Base-by-base conservation (phyloP, 2,888 invertebrate genomes). In the Microdon myrmicae region DNA sequence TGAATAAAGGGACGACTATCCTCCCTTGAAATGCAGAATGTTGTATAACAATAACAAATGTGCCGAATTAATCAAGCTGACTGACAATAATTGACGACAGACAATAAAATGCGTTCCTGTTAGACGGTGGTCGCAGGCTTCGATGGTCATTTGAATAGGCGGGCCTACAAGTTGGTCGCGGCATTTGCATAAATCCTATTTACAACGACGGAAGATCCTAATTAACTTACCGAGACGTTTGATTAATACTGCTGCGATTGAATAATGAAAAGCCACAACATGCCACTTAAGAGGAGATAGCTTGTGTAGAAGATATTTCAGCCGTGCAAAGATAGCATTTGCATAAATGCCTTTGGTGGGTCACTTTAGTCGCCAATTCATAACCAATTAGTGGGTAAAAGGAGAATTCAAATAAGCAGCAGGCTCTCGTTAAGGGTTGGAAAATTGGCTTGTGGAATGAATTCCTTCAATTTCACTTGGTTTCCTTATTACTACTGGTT, bases 121-220 rank as follows among this genome's bases (percentile, higher is more conserved):
- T n/a, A n/a, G 23, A 45, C 17, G 35, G 6, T 14, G 7, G 12
- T 13, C 29, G 10, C 1, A 9, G 28, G 10, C 26, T 38, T 39
- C 38, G 28, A 47, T 47, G 41, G 23, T 12, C 16, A 39, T 51
- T 38, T 45, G 8, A 10, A 28, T 25, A 17, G 13, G 13, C 13
- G 20, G 16, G 29, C 28, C 16, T 43, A 17, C n/a, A 43, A 43
- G 38, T 9, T 25, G 16, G 3, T 19, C 4, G 1, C 9, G 28
- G 31, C 37, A 60, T 60, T 60, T 44, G 35, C 60, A 61, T 56
- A 38, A 10, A 28, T 55, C n/a, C 43, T 34, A 61, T 55, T 61
- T 55, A 49, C 29, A 38, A 43, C 25, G 13, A 38, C 48, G 60
- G 43, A 60, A 60, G 38, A 60, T 60, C 48, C 60, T 48, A 60